Percentiles rank a stretch among this genome's conserved stretches.
Evolutionary conservation across 2,797 vertebrate genomes (phyloP).

Genomic region (Manis crassicaudata): DNA sequence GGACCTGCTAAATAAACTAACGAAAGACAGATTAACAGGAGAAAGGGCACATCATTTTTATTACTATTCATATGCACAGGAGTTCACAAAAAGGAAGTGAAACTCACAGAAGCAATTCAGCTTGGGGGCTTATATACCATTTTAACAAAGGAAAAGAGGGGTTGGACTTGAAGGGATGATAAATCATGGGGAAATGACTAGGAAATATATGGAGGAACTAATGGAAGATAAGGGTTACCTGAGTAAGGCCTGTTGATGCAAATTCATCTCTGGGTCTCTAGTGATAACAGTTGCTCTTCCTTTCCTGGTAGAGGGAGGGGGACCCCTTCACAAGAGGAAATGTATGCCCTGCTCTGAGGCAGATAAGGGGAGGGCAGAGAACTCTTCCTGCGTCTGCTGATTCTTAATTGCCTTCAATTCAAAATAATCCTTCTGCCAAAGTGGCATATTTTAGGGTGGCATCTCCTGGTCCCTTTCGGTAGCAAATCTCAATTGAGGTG

Average conservation of each 20-base stretch:
- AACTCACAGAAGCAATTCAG: neutral
- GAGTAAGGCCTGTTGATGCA: neutral
- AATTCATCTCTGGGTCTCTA: neutral
- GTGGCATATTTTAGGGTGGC: neutral
- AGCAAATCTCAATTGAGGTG: neutral
- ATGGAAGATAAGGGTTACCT: neutral
- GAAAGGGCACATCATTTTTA: neutral
- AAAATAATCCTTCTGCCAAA: neutral
- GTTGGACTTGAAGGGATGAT: neutral
- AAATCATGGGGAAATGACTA: neutral
- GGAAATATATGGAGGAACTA: neutral
- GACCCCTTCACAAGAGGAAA: neutral
- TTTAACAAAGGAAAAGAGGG: conserved; percentile 46
- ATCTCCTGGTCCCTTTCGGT: neutral
- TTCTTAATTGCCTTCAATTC: neutral
- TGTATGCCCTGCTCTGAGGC: neutral
- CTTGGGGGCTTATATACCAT: neutral
- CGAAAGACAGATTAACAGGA: neutral
- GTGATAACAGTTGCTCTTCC: neutral
- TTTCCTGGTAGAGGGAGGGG: neutral
- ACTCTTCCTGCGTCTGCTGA: neutral
- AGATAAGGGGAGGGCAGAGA: neutral
- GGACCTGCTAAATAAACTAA: neutral
- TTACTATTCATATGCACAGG: neutral
- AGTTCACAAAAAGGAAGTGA: conserved; percentile 19